Percentiles rank a stretch among this genome's conserved stretches.
Evolutionary conservation across 2,113 vertebrate species (phyloP).

Genomic region (Octodon degus): DNA sequence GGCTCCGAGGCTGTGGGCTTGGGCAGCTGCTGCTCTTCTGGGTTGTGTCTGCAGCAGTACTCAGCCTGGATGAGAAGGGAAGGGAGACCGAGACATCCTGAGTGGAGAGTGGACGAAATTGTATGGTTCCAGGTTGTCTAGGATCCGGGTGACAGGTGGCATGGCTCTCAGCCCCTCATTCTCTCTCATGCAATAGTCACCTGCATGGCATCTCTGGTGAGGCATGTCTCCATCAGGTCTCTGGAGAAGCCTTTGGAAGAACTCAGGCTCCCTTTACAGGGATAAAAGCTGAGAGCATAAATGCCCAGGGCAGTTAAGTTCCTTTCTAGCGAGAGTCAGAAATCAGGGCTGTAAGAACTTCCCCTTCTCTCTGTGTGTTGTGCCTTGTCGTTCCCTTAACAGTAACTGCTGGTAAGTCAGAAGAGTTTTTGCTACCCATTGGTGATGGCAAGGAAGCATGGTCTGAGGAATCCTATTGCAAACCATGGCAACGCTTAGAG

Average conservation of each 20-base stretch:
- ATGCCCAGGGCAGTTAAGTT: not conserved
- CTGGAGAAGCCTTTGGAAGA: not conserved
- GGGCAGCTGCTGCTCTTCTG: not conserved
- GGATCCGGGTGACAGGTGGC: not conserved
- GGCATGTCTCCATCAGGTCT: not conserved
- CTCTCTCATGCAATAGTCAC: not conserved
- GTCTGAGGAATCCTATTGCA: not conserved
- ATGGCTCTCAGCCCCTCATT: not conserved
- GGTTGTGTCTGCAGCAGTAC: not conserved
- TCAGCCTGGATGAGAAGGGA: not conserved
- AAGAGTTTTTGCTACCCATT: not conserved
- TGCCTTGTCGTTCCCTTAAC: not conserved
- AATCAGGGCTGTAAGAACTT: not conserved
- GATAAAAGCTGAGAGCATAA: not conserved
- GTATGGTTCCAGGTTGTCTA: not conserved
- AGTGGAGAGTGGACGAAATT: not conserved
- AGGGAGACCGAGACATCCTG: not conserved
- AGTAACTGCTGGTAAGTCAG: not conserved
- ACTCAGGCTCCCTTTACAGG: not conserved
- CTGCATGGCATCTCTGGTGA: not conserved
- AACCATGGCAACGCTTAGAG: not conserved
- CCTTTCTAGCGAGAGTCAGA: not conserved
- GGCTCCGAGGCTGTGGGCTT: not conserved
- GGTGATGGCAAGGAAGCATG: not conserved
- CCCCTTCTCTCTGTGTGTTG: not conserved